Conservation (phyloP, 2,113 vertebrate genomes). For the Anhinga anhinga region DNA sequence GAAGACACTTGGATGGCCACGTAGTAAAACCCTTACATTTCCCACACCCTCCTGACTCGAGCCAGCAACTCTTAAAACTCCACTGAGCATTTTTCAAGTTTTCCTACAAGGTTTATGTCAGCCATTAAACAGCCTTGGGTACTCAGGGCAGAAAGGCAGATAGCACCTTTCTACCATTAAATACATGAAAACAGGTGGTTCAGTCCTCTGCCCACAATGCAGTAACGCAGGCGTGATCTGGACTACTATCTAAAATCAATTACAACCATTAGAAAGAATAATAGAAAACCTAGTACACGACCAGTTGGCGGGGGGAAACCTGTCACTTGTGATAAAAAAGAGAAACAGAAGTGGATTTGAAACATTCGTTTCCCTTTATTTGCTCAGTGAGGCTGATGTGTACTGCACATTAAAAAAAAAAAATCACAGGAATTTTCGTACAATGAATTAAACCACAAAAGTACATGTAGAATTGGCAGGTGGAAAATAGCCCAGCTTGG, state of each 20-base stretch:
- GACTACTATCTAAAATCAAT: not conserved
- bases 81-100: not conserved
- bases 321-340: slow-evolving; percentile 64
- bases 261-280: not conserved
- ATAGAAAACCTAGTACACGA: not conserved
- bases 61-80: not conserved
- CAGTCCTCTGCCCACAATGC: not conserved
- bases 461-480: slow-evolving; percentile 93
- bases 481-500: slow-evolving; percentile 86
- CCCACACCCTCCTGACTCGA: not conserved
- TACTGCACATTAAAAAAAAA: slow-evolving; percentile 89
- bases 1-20: not conserved
- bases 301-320: not conserved
- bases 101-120: not conserved
- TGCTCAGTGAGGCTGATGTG: slow-evolving; percentile 97
- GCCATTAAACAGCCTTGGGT: not conserved
- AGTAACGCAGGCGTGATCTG: not conserved
- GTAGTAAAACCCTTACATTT: not conserved
- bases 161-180: not conserved
- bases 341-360: slow-evolving; percentile 80
- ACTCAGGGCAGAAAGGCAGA: not conserved
- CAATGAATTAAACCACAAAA: slow-evolving; percentile 96
- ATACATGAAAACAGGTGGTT: not conserved
- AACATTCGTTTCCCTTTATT: slow-evolving; percentile 99
- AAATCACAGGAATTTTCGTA: slow-evolving; percentile 94